Percentiles rank a stretch among this genome's conserved stretches.
phyloP scores from a whole-genome alignment of 2,888 invertebrate species.

The Cecidostiba fungosa region DNA sequence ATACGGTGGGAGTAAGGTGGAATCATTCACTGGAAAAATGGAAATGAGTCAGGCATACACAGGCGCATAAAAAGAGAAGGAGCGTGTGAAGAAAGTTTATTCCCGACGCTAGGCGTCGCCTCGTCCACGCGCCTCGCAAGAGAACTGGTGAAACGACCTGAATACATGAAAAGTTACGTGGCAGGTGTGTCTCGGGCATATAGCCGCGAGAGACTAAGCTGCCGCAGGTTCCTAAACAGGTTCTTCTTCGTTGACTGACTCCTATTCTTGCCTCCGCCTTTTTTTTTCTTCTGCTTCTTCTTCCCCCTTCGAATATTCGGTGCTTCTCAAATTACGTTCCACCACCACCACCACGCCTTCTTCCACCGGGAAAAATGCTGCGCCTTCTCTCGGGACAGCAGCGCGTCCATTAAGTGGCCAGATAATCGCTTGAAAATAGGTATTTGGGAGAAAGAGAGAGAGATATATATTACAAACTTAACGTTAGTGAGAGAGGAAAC shows the following conservation, averaged over 20 bases:
- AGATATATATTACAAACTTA: too few relatives aligned
- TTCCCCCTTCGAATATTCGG: neutral
- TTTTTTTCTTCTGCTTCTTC: neutral
- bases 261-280: neutral
- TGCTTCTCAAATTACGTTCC: slow-evolving; percentile 47
- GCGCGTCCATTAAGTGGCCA: slow-evolving; percentile 30
- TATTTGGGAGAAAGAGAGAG: neutral
- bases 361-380: slow-evolving; percentile 29
- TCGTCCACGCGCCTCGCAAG: neutral
- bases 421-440: slow-evolving; percentile 42
- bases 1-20: too few relatives aligned
- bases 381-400: neutral
- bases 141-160: slow-evolving; percentile 54
- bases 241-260: slow-evolving; percentile 15
- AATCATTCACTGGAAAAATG: slow-evolving; percentile 39
- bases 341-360: neutral
- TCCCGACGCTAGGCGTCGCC: slow-evolving; percentile 26
- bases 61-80: neutral
- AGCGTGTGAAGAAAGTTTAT: slow-evolving; percentile 46
- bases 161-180: slow-evolving; percentile 63
- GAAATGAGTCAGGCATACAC: slow-evolving; percentile 11
- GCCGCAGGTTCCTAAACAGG: slow-evolving; percentile 42
- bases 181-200: slow-evolving; percentile 57
- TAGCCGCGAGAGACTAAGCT: neutral
- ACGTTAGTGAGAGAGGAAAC: neutral